Conservation (phyloP, 2,113 vertebrate genomes). For the western clawed frog (Xenopus tropicalis) region UCB_Xtro_10.0 CM004448.2:104106001-104106500, state of each 20-base stretch:
- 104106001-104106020: too few species aligned
- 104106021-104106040: too few species aligned
- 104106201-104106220: background rate
- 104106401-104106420: slow-evolving; percentile 35
- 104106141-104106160: too few species aligned
- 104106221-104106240: slow-evolving; percentile 13
- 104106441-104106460: slow-evolving; percentile 27
- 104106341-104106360: slow-evolving; percentile 23
- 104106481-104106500: slow-evolving; percentile 21
- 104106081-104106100: too few species aligned
- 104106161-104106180: too few species aligned
- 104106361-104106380: slow-evolving; percentile 26
- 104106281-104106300: slow-evolving; percentile 2
- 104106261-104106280: slow-evolving; percentile 12
- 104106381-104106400: slow-evolving; percentile 39
- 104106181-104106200: background rate
- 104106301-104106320: slow-evolving; percentile 29
- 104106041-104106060: too few species aligned
- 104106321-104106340: slow-evolving; percentile 20
- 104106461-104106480: slow-evolving; percentile 28
- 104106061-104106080: too few species aligned
- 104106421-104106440: slow-evolving; percentile 32
- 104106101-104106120: too few species aligned
- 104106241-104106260: slow-evolving; percentile 18
- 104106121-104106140: too few species aligned